Base-by-base conservation (phyloP, 2,888 invertebrate species). In the Sphinx pinastri region DNA sequence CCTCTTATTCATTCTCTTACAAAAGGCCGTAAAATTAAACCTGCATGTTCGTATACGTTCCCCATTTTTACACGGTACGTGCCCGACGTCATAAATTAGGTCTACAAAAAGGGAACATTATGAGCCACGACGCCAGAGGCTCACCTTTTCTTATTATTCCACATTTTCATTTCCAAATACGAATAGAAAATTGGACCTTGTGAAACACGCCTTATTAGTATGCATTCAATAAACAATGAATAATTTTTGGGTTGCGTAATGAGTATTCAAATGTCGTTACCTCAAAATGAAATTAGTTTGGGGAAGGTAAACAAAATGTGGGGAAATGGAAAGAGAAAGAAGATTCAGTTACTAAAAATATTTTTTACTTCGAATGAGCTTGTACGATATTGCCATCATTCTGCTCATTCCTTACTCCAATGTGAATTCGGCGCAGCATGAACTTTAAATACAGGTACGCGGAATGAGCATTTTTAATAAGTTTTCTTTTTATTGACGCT, bases 41-140 rank as follows among this genome's bases (percentile, higher is more conserved):
- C 87, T 88, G 86, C 88, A 89, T 90, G 89, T 88, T 89, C 88
- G 86, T 88, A 84, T 81, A 86, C 82, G 86, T 85, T 84, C 81
- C 79, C 84, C 81, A 86, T 88, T 88, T 88, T 88, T 88, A 86
- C 85, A 85, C 82, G 86, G 80, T 86, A 84, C 87, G 85, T 85
- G 88, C 83, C 80, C 84, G 78, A 86, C 85, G 88, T 88, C 87
- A 88, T 90, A 89, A 90, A 90, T 91, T 89, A 90, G 87, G 84
- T 86, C 82, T 85, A 88, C 88, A 88, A 89, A 89, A 89, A 88
- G 83, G 83, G 84, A 83, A 83, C 84, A 86, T 89, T 88, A 88
- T 85, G 85, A 88, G 84, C 82, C 80, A 76, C 84, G 80, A 81
- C 76, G 84, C 85, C 81, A 80, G 84, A 81, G 85, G 84, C 85